These are phyloP conservation scores for Achatina immaculata DNA, from an alignment of 1,140 invertebrate species.

Conservation along the genomic window DNA sequence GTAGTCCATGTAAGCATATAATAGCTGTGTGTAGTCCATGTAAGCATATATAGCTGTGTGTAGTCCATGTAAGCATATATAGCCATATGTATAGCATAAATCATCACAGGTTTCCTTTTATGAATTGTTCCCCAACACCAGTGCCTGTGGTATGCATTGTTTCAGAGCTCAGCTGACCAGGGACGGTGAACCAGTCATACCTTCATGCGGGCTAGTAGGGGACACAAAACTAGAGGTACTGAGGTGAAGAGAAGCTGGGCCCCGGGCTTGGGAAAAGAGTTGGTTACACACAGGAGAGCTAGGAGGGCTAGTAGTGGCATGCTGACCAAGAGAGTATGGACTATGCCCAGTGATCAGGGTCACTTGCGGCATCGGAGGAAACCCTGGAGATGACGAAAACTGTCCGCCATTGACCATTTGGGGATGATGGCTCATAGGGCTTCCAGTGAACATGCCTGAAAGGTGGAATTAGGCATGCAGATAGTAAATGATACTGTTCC, in stretches of 20 bases:
- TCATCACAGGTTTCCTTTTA: too few relatives aligned
- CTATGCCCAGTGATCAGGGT: constrained; percentile 22
- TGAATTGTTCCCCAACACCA: too few relatives aligned
- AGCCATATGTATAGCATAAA: too few relatives aligned
- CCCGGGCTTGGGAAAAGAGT: constrained; percentile 34
- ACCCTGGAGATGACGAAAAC: constrained; percentile 8
- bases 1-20: too few relatives aligned
- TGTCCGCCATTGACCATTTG: constrained; percentile 8
- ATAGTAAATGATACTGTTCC: background rate
- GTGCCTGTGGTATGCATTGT: too few relatives aligned
- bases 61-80: too few relatives aligned
- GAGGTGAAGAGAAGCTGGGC: background rate
- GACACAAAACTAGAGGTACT: background rate
- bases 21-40: too few relatives aligned
- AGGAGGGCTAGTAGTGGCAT: constrained; percentile 33
- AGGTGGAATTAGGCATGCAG: constrained; percentile 7
- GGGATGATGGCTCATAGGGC: background rate
- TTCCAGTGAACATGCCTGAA: constrained; percentile 26
- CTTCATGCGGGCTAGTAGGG: constrained; percentile 6
- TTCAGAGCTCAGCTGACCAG: too few relatives aligned
- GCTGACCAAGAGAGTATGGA: constrained; percentile 19
- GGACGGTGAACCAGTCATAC: too few relatives aligned
- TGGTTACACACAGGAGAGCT: constrained; percentile 19
- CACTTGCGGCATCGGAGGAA: constrained; percentile 34
- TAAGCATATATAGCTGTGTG: too few relatives aligned